A percentile compares a stretch with the other conserved stretches of the same genome.
phyloP scores from a whole-genome alignment of 2,113 vertebrate genomes.

The Ploceus nigricollis region DNA sequence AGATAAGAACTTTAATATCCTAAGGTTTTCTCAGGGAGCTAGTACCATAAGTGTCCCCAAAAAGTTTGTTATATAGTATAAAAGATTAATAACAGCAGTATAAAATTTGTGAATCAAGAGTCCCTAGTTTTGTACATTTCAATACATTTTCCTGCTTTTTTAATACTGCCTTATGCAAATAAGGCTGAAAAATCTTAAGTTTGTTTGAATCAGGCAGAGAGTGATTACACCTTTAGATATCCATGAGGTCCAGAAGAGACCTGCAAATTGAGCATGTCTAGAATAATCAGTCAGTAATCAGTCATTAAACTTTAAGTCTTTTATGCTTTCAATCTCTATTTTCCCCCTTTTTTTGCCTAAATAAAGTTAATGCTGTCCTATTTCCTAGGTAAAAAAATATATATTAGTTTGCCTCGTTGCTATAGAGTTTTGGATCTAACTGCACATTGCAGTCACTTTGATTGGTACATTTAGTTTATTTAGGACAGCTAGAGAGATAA shows the following conservation, averaged over 20 bases:
- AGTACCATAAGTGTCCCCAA: neutral
- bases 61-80: neutral
- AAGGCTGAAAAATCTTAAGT: neutral
- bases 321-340: neutral
- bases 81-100: neutral
- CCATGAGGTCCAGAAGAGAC: neutral
- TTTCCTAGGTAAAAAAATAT: neutral
- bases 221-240: neutral
- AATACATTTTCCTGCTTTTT: neutral
- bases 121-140: neutral
- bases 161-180: neutral
- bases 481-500: slow-evolving; percentile 7
- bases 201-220: neutral
- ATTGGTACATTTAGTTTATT: neutral
- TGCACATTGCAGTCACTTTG: neutral
- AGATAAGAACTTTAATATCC: neutral
- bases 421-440: neutral
- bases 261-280: neutral
- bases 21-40: slow-evolving; percentile 30
- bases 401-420: neutral
- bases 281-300: neutral
- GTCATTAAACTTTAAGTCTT: neutral
- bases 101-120: neutral
- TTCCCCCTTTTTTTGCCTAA: neutral
- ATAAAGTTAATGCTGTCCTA: neutral